A percentile compares a stretch with the other conserved stretches of the same genome.
Evolutionary conservation across 1,140 invertebrate species (phyloP).

Genomic region (Zaprionus taronus): DNA sequence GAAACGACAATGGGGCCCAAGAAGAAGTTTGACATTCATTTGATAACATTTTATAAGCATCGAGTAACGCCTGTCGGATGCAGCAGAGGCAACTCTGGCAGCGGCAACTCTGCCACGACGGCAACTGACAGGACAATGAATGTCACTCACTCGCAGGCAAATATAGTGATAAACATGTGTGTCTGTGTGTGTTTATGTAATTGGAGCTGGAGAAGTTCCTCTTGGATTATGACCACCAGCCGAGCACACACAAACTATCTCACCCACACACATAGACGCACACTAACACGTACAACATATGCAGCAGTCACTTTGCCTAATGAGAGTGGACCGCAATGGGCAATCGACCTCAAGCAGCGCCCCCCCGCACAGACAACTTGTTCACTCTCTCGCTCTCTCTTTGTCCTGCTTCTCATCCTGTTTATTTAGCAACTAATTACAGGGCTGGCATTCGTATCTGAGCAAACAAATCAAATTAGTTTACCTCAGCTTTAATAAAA

Average conservation of each 20-base stretch:
- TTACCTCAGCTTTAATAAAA: slow-evolving; percentile 40
- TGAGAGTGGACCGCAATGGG: slow-evolving; percentile 24
- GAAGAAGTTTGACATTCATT: slow-evolving; percentile 65
- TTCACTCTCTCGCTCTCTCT: neutral
- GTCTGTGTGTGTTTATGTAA: neutral
- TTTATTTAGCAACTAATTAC: slow-evolving; percentile 42
- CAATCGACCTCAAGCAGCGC: neutral
- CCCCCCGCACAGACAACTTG: neutral
- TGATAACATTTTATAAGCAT: slow-evolving; percentile 75
- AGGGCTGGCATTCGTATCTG: slow-evolving; percentile 18
- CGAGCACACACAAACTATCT: slow-evolving; percentile 18
- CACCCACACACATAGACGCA: slow-evolving; percentile 6
- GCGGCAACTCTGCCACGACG: slow-evolving; percentile 11
- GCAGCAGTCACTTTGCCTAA: slow-evolving; percentile 23
- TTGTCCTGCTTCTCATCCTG: neutral
- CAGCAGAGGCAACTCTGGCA: slow-evolving; percentile 35
- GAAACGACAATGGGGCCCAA: slow-evolving; percentile 37
- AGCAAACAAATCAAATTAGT: slow-evolving; percentile 54
- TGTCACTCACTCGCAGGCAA: slow-evolving; percentile 19
- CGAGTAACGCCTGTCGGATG: slow-evolving; percentile 55
- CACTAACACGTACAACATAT: neutral
- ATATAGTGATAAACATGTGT: neutral
- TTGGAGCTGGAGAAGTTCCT: neutral
- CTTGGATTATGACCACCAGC: slow-evolving; percentile 29
- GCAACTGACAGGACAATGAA: slow-evolving; percentile 42